Percentiles rank a stretch among this genome's conserved stretches.
phyloP scores from a whole-genome alignment of 2,797 vertebrate genomes.

The Dicrostonyx torquatus region DNA sequence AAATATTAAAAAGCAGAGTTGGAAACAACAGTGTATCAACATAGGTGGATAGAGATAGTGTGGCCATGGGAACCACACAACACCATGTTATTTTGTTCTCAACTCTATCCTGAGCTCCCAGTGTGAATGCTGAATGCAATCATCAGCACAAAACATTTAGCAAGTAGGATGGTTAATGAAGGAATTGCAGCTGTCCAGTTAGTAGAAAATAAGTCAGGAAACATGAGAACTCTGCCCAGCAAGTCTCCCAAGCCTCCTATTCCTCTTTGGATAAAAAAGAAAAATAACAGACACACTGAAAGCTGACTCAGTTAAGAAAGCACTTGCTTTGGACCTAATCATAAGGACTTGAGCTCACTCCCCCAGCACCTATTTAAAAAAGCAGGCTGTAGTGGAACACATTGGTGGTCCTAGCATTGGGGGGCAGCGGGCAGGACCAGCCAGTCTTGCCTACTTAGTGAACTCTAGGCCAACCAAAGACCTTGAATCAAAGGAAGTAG shows the following conservation, averaged over 20 bases:
- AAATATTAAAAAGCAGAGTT: background rate
- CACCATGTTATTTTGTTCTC: background rate
- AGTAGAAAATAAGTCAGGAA: background rate
- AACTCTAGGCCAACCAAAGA: background rate
- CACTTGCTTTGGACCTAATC: background rate
- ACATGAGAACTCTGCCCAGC: background rate
- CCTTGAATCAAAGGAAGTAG: background rate
- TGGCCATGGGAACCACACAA: background rate
- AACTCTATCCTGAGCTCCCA: background rate
- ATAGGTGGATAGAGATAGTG: too few relatives aligned
- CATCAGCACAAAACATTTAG: background rate
- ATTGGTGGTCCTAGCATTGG: background rate
- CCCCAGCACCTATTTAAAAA: background rate
- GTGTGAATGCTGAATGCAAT: background rate
- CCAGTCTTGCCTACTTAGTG: background rate
- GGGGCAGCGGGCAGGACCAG: too few relatives aligned
- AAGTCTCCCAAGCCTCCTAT: constrained; percentile 20
- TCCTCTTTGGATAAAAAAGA: background rate
- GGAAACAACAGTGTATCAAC: background rate
- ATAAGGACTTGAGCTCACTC: background rate
- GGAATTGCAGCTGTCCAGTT: background rate
- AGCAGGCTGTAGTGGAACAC: background rate
- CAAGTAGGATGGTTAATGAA: background rate
- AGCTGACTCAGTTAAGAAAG: background rate
- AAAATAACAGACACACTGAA: background rate